Percentiles rank a stretch among this genome's conserved stretches.
phyloP scores from a whole-genome alignment of 2,888 invertebrate species.

The Perdita meconis region DNA sequence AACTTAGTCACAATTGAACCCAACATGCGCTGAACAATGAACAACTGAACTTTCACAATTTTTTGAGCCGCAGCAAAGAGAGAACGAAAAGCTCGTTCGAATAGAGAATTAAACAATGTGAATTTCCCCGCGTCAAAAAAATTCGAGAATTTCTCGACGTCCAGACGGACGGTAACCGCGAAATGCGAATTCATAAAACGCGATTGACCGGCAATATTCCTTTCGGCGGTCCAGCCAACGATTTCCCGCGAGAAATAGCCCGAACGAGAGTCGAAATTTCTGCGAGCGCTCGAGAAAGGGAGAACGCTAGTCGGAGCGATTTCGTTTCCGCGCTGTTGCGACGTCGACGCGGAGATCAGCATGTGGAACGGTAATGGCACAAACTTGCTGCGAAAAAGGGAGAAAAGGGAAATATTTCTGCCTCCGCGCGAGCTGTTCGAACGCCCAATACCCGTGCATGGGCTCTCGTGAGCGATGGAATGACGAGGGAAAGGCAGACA shows the following conservation, averaged over 20 bases:
- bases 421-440: neutral
- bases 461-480: neutral
- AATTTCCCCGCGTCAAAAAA: too few species aligned
- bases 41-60: too few species aligned
- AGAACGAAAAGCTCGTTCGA: too few species aligned
- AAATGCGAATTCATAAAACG: too few species aligned
- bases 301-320: constrained; percentile 10
- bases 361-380: constrained; percentile 30
- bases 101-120: too few species aligned
- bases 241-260: constrained; percentile 48
- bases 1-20: too few species aligned
- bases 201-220: constrained; percentile 24
- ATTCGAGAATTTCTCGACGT: too few species aligned
- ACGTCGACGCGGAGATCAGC: constrained; percentile 26
- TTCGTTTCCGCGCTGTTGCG: constrained; percentile 5
- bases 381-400: neutral
- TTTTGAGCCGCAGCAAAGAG: too few species aligned
- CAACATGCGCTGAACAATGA: too few species aligned
- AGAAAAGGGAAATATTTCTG: constrained; percentile 7
- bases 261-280: constrained; percentile 19
- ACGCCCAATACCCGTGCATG: constrained; percentile 2
- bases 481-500: neutral
- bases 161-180: too few species aligned
- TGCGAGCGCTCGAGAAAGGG: neutral
- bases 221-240: too few species aligned